These are phyloP conservation scores for Okamejei kenojei DNA, from an alignment of 2,797 vertebrate species.

Conservation along the genomic window DNA sequence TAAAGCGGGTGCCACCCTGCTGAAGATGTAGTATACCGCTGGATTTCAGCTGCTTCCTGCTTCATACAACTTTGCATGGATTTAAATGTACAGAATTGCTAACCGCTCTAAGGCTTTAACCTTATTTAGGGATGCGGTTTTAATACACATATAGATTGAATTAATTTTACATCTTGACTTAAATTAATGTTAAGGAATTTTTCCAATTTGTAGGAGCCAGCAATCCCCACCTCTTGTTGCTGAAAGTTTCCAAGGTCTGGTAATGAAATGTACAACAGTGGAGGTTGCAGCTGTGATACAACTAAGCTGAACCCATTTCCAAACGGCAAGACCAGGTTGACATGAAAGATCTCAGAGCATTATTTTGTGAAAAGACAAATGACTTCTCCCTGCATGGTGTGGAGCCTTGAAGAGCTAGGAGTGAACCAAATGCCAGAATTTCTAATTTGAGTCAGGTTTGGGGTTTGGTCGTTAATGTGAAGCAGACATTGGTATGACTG, in stretches of 20 bases:
- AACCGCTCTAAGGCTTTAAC: not conserved
- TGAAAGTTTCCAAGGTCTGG: not conserved
- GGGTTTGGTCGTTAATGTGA: not conserved
- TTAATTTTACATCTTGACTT: not conserved
- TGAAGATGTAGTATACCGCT: not conserved
- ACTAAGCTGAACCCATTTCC: too few relatives aligned
- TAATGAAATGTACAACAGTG: not conserved
- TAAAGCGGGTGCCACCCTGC: too few relatives aligned
- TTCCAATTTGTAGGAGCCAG: not conserved
- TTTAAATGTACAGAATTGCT: not conserved
- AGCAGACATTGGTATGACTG: not conserved
- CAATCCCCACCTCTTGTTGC: not conserved
- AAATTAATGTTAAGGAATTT: not conserved
- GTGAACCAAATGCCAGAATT: not conserved
- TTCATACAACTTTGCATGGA: not conserved
- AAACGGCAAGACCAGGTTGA: not conserved
- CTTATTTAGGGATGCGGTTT: not conserved
- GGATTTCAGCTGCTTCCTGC: not conserved
- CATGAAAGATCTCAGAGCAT: not conserved
- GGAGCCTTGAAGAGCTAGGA: not conserved
- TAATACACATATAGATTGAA: not conserved
- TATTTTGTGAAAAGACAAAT: not conserved
- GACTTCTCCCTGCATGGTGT: not conserved
- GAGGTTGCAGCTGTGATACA: not conserved
- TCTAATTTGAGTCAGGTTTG: slow-evolving; percentile 3